phyloP scores from a whole-genome alignment of 2,113 vertebrate species.

The Cinclus cinclus region DNA sequence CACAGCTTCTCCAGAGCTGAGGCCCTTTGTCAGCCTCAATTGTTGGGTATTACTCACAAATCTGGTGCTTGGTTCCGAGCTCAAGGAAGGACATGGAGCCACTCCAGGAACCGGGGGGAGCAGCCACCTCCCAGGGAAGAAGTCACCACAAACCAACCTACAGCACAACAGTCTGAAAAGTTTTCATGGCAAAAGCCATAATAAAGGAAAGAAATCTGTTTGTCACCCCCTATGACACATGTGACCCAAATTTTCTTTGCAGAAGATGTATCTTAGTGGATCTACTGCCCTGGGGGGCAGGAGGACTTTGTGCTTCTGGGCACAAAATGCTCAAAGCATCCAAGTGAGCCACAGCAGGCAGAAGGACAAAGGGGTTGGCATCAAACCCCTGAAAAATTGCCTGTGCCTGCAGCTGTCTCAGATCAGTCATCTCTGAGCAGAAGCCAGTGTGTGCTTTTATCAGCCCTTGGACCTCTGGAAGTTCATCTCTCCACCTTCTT shows the following conservation, averaged over 20 bases:
- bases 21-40: neutral
- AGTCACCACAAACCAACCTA: accelerated
- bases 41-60: neutral
- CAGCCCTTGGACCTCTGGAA: neutral
- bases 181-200: neutral
- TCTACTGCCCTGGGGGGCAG: neutral
- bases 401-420: neutral
- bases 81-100: neutral
- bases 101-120: neutral
- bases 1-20: neutral
- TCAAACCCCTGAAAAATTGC: neutral
- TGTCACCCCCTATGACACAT: neutral
- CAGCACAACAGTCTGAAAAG: neutral
- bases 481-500: neutral
- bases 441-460: neutral
- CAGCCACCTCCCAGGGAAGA: neutral
- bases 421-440: neutral
- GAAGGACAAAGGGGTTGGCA: neutral
- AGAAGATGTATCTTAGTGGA: neutral
- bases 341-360: neutral
- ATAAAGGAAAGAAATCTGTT: neutral
- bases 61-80: neutral
- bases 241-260: neutral
- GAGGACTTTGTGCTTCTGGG: neutral
- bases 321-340: neutral